phyloP scores from a whole-genome alignment of 2,797 vertebrate species.

The Hydrolagus colliei region DNA sequence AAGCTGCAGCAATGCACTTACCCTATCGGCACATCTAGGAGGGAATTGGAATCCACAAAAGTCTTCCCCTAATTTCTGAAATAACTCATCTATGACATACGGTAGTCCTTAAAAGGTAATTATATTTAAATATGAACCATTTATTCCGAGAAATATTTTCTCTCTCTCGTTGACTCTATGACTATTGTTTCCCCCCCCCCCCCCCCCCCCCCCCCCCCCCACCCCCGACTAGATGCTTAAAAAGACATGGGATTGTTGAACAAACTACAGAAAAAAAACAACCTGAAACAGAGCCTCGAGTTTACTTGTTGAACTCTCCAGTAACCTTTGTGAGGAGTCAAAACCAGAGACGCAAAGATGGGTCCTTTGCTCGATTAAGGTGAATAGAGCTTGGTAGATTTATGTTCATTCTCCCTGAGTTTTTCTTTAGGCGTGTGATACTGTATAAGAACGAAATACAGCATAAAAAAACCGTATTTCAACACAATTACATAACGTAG shows the following conservation, averaged over 20 bases:
- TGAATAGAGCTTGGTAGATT: background rate
- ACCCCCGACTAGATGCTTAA: background rate
- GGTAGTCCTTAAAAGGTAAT: background rate
- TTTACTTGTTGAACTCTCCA: background rate
- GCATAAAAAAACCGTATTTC: background rate
- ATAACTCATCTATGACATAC: background rate
- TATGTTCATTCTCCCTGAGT: background rate
- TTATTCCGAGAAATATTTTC: background rate
- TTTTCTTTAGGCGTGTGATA: background rate
- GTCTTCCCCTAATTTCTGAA: background rate
- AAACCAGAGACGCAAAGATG: background rate
- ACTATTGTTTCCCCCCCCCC: background rate
- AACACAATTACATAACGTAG: background rate
- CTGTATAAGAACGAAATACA: background rate
- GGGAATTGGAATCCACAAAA: background rate
- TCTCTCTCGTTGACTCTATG: background rate
- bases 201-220: too few relatives aligned
- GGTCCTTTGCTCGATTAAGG: background rate
- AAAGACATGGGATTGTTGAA: background rate
- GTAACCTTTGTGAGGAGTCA: background rate
- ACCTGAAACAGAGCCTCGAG: too few relatives aligned
- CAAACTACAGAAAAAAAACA: background rate
- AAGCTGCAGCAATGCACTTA: background rate
- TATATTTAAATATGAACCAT: background rate
- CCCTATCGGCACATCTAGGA: background rate